Evolutionary conservation across 1,140 invertebrate genomes (phyloP).

Genomic region (Drosophila sproati): DNA sequence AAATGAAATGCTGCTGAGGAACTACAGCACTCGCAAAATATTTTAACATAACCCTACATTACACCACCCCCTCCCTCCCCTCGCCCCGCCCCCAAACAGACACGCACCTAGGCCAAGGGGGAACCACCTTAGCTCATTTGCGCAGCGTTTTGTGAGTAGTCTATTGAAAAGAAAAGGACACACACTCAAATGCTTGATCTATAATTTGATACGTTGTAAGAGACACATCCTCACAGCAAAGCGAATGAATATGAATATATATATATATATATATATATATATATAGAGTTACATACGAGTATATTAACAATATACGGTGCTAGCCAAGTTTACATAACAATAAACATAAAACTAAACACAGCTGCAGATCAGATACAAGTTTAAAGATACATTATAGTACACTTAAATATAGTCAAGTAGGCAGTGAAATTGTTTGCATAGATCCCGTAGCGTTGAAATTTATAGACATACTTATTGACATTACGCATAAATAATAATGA

Average conservation of each 20-base stretch:
- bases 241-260: constrained; percentile 20
- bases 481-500: constrained; percentile 1
- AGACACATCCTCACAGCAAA: constrained; percentile 3
- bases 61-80: no score
- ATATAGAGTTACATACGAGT: constrained; percentile 37
- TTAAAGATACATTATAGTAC: constrained; percentile 25
- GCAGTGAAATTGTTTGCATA: constrained; percentile 71
- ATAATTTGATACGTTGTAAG: constrained; percentile 42
- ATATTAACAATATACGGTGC: constrained; percentile 69
- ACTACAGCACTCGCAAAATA: constrained; percentile 69
- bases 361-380: constrained; percentile 15
- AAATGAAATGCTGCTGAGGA: constrained; percentile 58
- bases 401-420: constrained; percentile 49
- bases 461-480: constrained; percentile 13
- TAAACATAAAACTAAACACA: constrained; percentile 19
- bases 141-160: not conserved
- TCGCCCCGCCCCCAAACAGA: constrained; percentile 1
- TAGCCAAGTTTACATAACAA: constrained; percentile 63
- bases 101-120: not conserved
- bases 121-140: constrained; percentile 4
- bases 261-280: constrained; percentile 7
- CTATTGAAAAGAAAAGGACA: not conserved
- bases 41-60: constrained; percentile 11
- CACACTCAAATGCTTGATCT: constrained; percentile 46
- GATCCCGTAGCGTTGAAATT: constrained; percentile 38